Evolutionary conservation across 2,113 vertebrate species (phyloP).

Genomic region (Pollimyrus isidori): DNA sequence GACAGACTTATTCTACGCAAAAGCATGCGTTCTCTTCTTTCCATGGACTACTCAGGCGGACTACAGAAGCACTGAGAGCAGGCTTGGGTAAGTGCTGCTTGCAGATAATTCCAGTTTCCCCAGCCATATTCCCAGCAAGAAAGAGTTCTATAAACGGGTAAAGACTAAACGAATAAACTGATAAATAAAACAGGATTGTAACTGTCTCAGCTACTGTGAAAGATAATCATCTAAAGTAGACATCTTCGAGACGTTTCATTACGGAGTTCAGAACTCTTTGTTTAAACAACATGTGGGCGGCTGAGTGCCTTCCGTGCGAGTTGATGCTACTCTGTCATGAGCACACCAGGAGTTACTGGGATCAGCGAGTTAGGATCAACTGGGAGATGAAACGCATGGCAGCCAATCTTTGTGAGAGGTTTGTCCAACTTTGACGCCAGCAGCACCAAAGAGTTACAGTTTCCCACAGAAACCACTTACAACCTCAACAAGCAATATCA

Average conservation of each 20-base stretch:
- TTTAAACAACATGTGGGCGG: background rate
- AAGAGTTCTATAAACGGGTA: background rate
- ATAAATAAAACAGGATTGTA: background rate
- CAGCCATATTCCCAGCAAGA: background rate
- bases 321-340: constrained; percentile 51
- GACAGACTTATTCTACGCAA: constrained; percentile 22
- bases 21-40: constrained; percentile 47
- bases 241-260: background rate
- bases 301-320: constrained; percentile 6
- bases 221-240: background rate
- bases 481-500: constrained; percentile 36
- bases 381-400: constrained; percentile 17
- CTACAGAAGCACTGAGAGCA: constrained; percentile 38
- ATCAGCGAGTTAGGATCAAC: constrained; percentile 42
- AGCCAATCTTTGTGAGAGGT: accelerated
- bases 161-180: background rate
- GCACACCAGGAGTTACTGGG: constrained; percentile 49
- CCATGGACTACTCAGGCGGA: background rate
- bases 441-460: background rate
- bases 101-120: background rate
- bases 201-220: background rate
- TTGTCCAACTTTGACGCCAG: background rate
- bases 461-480: background rate
- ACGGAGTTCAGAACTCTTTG: background rate
- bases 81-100: constrained; percentile 38